Conservation (phyloP, 2,797 vertebrate genomes). For the Tenualosa ilisha region DNA sequence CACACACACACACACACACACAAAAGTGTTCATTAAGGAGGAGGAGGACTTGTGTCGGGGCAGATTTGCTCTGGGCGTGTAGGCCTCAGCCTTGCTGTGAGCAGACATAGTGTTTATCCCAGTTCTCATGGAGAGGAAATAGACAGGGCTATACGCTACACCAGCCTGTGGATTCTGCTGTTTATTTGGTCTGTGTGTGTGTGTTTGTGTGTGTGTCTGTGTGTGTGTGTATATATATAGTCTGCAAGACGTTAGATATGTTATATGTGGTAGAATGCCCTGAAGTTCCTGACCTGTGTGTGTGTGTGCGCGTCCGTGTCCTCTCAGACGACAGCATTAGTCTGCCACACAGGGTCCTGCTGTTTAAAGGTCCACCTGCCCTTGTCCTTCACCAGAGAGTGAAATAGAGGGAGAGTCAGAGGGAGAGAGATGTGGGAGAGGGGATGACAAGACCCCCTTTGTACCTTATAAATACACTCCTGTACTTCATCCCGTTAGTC, state of each 20-base stretch:
- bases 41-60: not conserved
- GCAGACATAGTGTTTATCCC: not conserved
- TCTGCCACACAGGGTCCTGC: not conserved
- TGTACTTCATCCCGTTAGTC: not conserved
- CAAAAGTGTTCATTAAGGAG: not conserved
- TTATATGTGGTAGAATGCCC: not conserved
- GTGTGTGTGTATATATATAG: not conserved
- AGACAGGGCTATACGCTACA: too few relatives aligned
- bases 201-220: not conserved
- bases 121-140: not conserved
- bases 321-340: not conserved
- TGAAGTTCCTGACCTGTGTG: not conserved
- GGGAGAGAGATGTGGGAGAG: not conserved
- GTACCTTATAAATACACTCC: slow-evolving; percentile 1
- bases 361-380: slow-evolving; percentile 7
- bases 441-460: slow-evolving; percentile 5
- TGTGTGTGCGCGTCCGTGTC: not conserved
- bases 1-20: slow-evolving; percentile 5
- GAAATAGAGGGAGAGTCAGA: not conserved
- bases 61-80: not conserved
- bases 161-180: not conserved
- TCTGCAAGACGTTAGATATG: not conserved
- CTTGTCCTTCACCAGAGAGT: not conserved
- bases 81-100: not conserved
- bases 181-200: not conserved